These are phyloP conservation scores for Spongilla lacustris DNA, from an alignment of 37 sponge, comb jelly and placozoan genomes.

Conservation along the genomic window DNA sequence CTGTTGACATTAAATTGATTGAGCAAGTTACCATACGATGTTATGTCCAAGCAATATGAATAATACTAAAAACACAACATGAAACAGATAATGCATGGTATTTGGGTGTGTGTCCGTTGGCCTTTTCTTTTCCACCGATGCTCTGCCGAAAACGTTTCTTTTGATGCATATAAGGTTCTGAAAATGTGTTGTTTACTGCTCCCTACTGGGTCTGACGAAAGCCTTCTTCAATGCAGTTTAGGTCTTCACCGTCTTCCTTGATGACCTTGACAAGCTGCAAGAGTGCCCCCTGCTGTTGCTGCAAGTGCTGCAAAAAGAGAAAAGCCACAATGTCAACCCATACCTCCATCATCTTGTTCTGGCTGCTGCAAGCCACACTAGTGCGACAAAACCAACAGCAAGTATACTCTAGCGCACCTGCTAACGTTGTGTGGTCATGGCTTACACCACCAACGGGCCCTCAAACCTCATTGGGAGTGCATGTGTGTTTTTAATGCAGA, in stretches of 20 bases:
- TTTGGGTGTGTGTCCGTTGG: neutral
- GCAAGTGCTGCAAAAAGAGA: slow-evolving; percentile 58
- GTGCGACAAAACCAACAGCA: neutral
- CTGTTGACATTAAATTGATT: neutral
- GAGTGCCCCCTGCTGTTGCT: slow-evolving; percentile 91
- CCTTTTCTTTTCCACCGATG: neutral
- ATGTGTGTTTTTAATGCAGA: too few relatives aligned
- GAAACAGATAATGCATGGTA: neutral
- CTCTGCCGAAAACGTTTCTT: neutral
- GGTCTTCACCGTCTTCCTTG: slow-evolving; percentile 85
- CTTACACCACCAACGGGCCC: neutral
- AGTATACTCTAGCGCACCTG: neutral
- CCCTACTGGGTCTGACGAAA: slow-evolving; percentile 22
- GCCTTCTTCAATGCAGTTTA: slow-evolving; percentile 82
- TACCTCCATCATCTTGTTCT: too few relatives aligned
- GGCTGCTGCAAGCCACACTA: too few relatives aligned
- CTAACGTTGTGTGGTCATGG: neutral
- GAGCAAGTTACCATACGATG: too few relatives aligned
- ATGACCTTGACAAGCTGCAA: slow-evolving; percentile 79
- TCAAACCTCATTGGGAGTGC: neutral
- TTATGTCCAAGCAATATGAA: neutral
- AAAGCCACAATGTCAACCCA: neutral
- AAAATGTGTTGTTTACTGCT: neutral
- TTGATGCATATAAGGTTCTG: neutral
- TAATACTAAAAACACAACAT: neutral